Conservation (phyloP, 2,797 vertebrate species). For the Lepilemur ruficaudatus region DNA sequence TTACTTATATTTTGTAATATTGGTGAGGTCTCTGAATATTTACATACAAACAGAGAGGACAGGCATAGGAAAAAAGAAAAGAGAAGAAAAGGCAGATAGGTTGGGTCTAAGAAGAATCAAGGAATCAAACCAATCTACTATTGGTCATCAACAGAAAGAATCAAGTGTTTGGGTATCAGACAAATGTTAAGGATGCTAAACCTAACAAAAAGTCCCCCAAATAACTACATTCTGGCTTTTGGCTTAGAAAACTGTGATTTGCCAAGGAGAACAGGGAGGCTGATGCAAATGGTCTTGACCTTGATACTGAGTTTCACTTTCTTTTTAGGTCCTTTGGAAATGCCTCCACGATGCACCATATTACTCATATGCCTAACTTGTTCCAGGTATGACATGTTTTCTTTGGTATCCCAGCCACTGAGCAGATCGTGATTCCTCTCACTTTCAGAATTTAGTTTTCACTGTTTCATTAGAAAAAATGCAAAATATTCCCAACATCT, state of each 20-base stretch:
- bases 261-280: background rate
- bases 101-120: background rate
- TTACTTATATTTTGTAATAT: background rate
- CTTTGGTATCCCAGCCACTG: background rate
- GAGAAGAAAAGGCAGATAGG: background rate
- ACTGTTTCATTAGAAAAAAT: background rate
- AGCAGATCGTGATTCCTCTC: background rate
- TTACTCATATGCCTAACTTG: background rate
- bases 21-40: background rate
- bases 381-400: accelerated
- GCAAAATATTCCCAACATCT: background rate
- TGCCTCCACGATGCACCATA: background rate
- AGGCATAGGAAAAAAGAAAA: background rate
- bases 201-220: background rate
- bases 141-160: background rate
- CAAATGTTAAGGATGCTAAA: background rate
- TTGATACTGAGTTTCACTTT: background rate
- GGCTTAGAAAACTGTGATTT: background rate
- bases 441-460: background rate
- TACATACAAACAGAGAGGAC: background rate
- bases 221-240: background rate
- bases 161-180: background rate
- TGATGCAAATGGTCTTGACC: background rate
- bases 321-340: background rate
- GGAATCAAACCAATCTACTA: background rate